phyloP scores from a whole-genome alignment of 2,113 vertebrate genomes.

The Callopanchax toddi region DNA sequence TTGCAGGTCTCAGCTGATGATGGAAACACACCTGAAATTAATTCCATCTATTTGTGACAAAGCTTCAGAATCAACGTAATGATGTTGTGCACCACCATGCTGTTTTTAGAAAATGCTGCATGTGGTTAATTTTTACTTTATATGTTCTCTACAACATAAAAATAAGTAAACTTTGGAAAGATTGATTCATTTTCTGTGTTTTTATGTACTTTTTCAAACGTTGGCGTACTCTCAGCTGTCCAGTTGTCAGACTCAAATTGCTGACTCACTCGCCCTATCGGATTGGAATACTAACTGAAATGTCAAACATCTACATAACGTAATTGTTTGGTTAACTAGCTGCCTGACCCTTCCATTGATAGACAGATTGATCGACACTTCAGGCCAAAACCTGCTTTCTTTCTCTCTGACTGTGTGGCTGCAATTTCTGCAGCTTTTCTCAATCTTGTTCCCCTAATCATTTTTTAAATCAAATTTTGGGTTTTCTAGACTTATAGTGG shows the following conservation, averaged over 20 bases:
- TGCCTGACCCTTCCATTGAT: slow-evolving; percentile 23
- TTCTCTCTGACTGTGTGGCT: not conserved
- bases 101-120: no score
- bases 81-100: no score
- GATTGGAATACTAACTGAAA: slow-evolving; percentile 16
- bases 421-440: slow-evolving; percentile 11
- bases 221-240: not conserved
- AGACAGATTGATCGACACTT: slow-evolving; percentile 14
- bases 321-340: slow-evolving; percentile 18
- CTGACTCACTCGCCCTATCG: slow-evolving; percentile 6
- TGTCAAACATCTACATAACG: slow-evolving; percentile 12
- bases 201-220: no score
- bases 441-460: not conserved
- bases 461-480: not conserved
- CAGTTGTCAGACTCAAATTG: not conserved
- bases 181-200: no score
- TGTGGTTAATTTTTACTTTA: no score
- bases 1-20: not conserved
- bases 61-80: no score
- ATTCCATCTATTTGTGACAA: no score
- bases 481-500: not conserved
- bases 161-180: no score
- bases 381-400: not conserved
- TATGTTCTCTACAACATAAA: no score
- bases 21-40: not conserved